phyloP scores from a whole-genome alignment of 2,113 vertebrate species.

The Urocolius indicus region DNA sequence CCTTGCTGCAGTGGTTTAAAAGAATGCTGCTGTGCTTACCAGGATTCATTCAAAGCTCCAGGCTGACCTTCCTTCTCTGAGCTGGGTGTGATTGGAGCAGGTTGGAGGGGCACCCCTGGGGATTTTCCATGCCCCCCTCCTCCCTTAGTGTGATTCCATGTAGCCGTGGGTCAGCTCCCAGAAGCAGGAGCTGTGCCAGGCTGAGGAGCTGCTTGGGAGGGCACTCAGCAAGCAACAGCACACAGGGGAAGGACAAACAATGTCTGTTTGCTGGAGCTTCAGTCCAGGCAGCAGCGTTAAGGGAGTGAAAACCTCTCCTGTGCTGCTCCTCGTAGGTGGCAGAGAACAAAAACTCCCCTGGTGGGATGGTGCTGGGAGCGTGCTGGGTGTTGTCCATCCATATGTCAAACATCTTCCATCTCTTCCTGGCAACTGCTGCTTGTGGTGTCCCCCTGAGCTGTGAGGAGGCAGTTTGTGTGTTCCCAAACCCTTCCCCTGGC shows the following conservation, averaged over 20 bases:
- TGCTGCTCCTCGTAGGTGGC: neutral
- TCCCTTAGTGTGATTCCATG: accelerated
- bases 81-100: neutral
- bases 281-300: neutral
- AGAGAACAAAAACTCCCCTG: neutral
- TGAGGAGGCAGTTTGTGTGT: slow-evolving; percentile 34
- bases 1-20: neutral
- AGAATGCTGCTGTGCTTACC: neutral
- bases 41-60: neutral
- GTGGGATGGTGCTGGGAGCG: neutral
- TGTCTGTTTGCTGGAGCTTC: neutral
- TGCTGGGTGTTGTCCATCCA: slow-evolving; percentile 28
- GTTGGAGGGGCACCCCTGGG: neutral
- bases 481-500: slow-evolving; percentile 36
- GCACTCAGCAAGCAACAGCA: neutral
- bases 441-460: slow-evolving; percentile 7
- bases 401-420: slow-evolving; percentile 68
- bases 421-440: slow-evolving; percentile 19
- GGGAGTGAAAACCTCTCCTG: neutral
- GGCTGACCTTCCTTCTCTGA: neutral
- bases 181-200: neutral
- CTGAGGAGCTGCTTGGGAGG: neutral
- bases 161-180: neutral
- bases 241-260: neutral
- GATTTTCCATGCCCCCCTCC: neutral